Base-by-base conservation (phyloP, 2,113 vertebrate genomes). In the Collichthys lucidus region DNA sequence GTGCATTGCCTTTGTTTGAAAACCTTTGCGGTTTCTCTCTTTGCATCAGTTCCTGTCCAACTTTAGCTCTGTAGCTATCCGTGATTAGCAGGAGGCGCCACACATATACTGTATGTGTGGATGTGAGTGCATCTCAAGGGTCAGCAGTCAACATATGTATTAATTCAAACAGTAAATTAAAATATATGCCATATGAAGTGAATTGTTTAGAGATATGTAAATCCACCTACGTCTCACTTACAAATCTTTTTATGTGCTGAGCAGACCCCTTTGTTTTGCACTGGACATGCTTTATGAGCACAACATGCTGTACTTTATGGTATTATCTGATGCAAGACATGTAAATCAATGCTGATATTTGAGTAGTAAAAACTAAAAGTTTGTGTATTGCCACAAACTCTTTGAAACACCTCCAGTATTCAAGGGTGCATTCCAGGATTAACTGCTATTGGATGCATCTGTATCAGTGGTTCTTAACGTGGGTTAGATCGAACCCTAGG, bases 1-100 rank as follows among this genome's bases (percentile, higher is more conserved):
- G 64, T 29, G 24, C 49, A 14, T 56, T 44, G n/a, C 65, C 11
- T 74, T 80, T 63, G 55, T 71, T 73, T 74, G 66, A 42, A 42
- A 26, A 60, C 73, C 59, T 52, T 29, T 20, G 6, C 49, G 16
- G 14, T 57, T 12, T 73, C 44, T 67, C 19, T 70, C 17, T 19
- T 6, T 60, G 40, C 31, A 8, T 31, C 20, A n/a, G 44, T 61
- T 44, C 4, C 42, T 26, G 17, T 59, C 35, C 26, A 22, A 61
- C 50, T 79, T 78, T 49, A 42, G 24, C 70, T 63, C 52, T 19
- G 26, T n/a, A 3, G 4, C 72, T 19, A 16, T n/a, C 55, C 56
- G 67, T n/a, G 74, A 89, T 50, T 62, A 15, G 6, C 29, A 72
- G 9, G 42, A 61, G 20, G 66, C 19, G 2, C 69, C 63, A 22